phyloP scores from a whole-genome alignment of 1,140 invertebrate species.

The Harlomillsia oculata region DNA sequence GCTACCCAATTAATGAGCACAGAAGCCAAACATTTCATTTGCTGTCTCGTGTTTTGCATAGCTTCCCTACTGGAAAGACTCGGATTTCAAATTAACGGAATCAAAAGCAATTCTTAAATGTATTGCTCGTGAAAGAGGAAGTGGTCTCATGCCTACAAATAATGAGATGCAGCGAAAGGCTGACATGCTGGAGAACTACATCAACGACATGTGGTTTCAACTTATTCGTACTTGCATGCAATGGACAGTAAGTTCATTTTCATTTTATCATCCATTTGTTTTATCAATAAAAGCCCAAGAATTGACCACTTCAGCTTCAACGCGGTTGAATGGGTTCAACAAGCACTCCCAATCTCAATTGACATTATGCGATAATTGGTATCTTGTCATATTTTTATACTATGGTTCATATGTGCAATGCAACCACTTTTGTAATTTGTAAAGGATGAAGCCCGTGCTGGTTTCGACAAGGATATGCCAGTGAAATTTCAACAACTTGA shows the following conservation, averaged over 20 bases:
- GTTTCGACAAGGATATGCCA: background rate
- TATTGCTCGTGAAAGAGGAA: conserved; percentile 3
- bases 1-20: no score
- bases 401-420: background rate
- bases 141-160: conserved; percentile 5
- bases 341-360: no score
- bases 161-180: background rate
- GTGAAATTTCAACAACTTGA: background rate
- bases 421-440: background rate
- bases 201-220: conserved; percentile 7
- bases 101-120: conserved; percentile 23
- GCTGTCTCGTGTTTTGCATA: background rate
- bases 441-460: background rate
- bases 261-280: background rate
- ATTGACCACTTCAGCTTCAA: background rate
- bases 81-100: conserved; percentile 9
- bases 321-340: no score
- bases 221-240: background rate
- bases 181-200: conserved; percentile 14
- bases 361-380: no score
- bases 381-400: no score
- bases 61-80: conserved; percentile 16
- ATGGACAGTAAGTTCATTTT: background rate
- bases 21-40: no score
- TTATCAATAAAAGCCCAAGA: background rate